Conservation (phyloP, 2,797 vertebrate genomes). For the Pipistrellus kuhlii region DNA sequence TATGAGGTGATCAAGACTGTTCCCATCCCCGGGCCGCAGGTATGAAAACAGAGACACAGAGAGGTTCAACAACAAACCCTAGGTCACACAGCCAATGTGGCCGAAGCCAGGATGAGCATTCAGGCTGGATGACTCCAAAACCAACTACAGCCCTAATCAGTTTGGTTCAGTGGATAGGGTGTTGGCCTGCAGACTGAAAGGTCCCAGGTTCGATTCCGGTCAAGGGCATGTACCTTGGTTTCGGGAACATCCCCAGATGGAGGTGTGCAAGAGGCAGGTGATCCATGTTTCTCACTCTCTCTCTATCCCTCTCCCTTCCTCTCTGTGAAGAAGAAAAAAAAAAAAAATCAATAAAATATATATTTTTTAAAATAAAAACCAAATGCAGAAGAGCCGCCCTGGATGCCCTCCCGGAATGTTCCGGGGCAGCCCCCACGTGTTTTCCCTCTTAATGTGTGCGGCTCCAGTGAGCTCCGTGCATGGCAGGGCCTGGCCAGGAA, state of each 20-base stretch:
- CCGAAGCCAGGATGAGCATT: background rate
- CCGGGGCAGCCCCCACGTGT: too few relatives aligned
- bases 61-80: background rate
- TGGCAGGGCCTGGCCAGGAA: background rate
- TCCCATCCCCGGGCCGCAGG: background rate
- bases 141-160: background rate
- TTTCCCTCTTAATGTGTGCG: background rate
- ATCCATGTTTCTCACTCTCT: too few relatives aligned
- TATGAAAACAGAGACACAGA: slow-evolving; percentile 16
- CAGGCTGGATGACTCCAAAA: background rate
- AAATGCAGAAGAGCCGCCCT: background rate
- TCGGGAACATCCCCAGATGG: too few relatives aligned
- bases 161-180: too few relatives aligned
- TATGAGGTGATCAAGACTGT: background rate
- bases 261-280: too few relatives aligned
- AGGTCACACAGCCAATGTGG: background rate
- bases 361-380: background rate
- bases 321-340: too few relatives aligned
- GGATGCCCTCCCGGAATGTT: background rate
- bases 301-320: too few relatives aligned
- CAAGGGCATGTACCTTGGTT: too few relatives aligned
- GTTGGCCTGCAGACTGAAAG: too few relatives aligned
- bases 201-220: too few relatives aligned
- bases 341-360: too few relatives aligned
- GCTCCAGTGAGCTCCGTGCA: background rate